A percentile compares a stretch with the other conserved stretches of the same genome.
Evolutionary conservation across 1,140 invertebrate species (phyloP).

Genomic region (Thrips palmi): DNA sequence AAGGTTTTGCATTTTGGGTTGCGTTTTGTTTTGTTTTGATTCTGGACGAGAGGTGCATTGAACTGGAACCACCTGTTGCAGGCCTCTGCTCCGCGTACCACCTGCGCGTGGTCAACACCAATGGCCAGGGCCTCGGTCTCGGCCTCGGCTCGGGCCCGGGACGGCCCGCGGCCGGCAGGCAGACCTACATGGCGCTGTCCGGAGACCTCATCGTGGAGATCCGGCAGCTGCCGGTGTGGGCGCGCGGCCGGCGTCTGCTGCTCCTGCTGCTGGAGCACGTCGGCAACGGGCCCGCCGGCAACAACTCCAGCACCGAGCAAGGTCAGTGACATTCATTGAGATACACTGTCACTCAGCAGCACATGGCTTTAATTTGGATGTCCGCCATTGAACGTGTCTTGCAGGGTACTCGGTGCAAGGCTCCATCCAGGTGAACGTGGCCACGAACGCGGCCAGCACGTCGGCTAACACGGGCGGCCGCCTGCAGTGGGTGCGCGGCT

Average conservation of each 20-base stretch:
- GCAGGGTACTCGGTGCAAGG: background rate
- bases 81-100: too few species aligned
- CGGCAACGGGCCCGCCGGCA: background rate
- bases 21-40: too few species aligned
- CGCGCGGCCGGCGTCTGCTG: background rate
- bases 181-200: slow-evolving; percentile 16
- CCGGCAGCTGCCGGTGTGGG: slow-evolving; percentile 9
- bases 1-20: too few species aligned
- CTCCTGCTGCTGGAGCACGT: slow-evolving; percentile 9
- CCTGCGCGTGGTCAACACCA: too few species aligned
- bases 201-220: slow-evolving; percentile 16
- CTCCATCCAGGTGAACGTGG: background rate
- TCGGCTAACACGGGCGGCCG: too few species aligned
- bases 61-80: too few species aligned
- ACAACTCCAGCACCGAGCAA: background rate
- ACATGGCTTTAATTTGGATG: background rate
- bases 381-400: background rate
- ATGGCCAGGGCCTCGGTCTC: too few species aligned
- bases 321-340: background rate
- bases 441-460: background rate
- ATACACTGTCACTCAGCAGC: background rate
- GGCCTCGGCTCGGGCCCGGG: too few species aligned
- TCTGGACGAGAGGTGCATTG: too few species aligned
- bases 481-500: too few species aligned
- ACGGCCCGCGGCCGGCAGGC: too few species aligned